Percentiles rank a stretch among this genome's conserved stretches.
These are phyloP conservation scores for Amphimedon queenslandica DNA, from an alignment of 37 sponge, comb jelly and placozoan genomes.

Conservation along the genomic window DNA sequence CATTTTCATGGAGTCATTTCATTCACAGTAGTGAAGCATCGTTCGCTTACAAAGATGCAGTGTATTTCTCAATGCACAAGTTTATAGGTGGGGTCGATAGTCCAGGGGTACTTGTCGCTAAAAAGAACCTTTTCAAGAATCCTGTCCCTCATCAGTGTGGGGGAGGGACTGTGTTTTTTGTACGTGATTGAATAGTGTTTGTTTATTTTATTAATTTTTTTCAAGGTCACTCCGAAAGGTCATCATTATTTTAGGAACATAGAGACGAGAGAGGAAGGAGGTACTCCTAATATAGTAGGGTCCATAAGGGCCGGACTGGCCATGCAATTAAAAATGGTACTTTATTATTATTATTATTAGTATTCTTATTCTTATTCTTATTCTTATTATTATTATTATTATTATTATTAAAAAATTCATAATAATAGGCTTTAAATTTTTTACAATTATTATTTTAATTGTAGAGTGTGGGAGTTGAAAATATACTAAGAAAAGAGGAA, in stretches of 20 bases:
- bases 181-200: slow-evolving; percentile 20
- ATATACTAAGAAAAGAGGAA: slow-evolving; percentile 44
- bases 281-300: slow-evolving; percentile 85
- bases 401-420: neutral
- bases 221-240: slow-evolving; percentile 47
- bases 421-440: neutral
- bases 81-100: slow-evolving; percentile 88
- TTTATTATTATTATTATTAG: neutral
- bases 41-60: slow-evolving; percentile 80
- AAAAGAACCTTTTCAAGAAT: slow-evolving; percentile 72
- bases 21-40: slow-evolving; percentile 26
- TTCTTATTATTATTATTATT: too few species aligned
- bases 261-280: slow-evolving; percentile 88
- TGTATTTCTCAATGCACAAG: slow-evolving; percentile 89
- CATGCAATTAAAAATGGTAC: slow-evolving; percentile 71
- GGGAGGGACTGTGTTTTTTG: slow-evolving; percentile 93
- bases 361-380: too few species aligned
- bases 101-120: slow-evolving; percentile 88
- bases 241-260: slow-evolving; percentile 75
- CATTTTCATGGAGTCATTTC: neutral
- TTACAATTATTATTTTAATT: neutral
- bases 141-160: slow-evolving; percentile 61
- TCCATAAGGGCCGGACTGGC: slow-evolving; percentile 84
- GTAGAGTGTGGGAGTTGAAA: slow-evolving; percentile 44
- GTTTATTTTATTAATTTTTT: neutral